phyloP scores from a whole-genome alignment of 2,113 vertebrate genomes.

The Chiloscyllium plagiosum region DNA sequence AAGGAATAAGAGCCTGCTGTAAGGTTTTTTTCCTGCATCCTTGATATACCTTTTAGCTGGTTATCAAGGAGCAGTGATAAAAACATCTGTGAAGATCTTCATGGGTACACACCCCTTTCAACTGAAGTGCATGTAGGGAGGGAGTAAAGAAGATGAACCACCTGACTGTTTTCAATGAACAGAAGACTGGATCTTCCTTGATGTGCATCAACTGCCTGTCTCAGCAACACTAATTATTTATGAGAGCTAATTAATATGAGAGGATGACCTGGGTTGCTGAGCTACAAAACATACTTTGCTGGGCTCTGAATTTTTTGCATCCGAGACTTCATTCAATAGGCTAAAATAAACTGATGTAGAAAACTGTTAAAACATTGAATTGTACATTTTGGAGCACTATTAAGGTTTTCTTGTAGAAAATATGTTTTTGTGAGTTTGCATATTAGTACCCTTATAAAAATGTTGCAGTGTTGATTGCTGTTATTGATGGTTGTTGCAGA shows the following conservation, averaged over 20 bases:
- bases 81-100: constrained; percentile 10
- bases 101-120: not conserved
- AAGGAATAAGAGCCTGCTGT: not conserved
- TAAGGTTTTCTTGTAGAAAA: not conserved
- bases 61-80: not conserved
- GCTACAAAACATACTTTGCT: not conserved
- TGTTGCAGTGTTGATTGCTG: not conserved
- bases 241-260: not conserved
- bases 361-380: not conserved
- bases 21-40: not conserved
- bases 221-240: not conserved
- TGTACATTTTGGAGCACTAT: not conserved
- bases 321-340: not conserved
- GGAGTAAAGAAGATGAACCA: not conserved
- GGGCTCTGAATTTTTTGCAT: not conserved
- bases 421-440: not conserved
- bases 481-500: not conserved
- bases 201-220: not conserved
- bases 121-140: not conserved
- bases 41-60: not conserved
- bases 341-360: not conserved
- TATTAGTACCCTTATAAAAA: not conserved
- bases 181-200: not conserved
- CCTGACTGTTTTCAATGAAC: not conserved
- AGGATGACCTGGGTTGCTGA: not conserved